Evolutionary conservation across 1,140 invertebrate species (phyloP).

Genomic region (Pomacea maculata): DNA sequence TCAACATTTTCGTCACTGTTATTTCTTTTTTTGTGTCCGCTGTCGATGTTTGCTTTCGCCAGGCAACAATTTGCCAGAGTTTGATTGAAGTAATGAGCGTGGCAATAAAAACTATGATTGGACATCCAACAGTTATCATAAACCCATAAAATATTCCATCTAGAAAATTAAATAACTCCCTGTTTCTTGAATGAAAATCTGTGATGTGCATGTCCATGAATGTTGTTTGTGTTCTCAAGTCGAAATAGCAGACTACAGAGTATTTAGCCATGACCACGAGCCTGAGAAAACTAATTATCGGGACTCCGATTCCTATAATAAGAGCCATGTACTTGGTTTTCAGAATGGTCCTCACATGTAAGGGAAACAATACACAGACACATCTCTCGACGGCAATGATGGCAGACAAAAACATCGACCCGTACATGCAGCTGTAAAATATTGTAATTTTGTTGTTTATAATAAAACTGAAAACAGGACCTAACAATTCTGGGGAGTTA

Average conservation of each 20-base stretch:
- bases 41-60: background rate
- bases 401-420: too few relatives aligned
- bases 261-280: background rate
- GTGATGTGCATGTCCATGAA: conserved; percentile 1
- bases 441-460: too few relatives aligned
- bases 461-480: too few relatives aligned
- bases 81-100: background rate
- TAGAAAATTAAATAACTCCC: background rate
- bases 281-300: too few relatives aligned
- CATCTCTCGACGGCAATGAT: too few relatives aligned
- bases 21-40: background rate
- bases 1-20: conserved; percentile 9
- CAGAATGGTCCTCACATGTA: too few relatives aligned
- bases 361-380: too few relatives aligned
- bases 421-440: too few relatives aligned
- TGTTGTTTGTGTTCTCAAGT: background rate
- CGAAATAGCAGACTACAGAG: conserved; percentile 3
- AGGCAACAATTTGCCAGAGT: background rate
- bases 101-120: conserved; percentile 1
- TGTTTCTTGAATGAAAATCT: background rate
- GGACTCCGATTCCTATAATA: too few relatives aligned
- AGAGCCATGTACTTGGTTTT: too few relatives aligned
- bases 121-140: conserved; percentile 1
- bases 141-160: conserved; percentile 8
- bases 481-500: too few relatives aligned